Base-by-base conservation (phyloP, 2,113 vertebrate species). In the Hymenochirus boettgeri region DNA sequence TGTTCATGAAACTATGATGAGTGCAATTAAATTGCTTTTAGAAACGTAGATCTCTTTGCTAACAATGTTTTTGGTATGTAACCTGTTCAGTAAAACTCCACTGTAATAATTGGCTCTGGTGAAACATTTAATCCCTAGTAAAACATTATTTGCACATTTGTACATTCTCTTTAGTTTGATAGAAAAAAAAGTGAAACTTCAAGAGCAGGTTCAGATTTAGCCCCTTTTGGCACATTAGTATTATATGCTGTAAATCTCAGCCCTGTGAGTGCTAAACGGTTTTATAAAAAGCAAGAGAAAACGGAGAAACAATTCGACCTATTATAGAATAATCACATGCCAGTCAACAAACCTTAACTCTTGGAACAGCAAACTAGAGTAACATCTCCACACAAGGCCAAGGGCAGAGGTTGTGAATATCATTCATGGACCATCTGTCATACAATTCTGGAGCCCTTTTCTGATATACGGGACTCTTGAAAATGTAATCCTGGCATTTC, bases 351-450 rank as follows among this genome's bases (percentile, higher is more conserved):
- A 86, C 90, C 87, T 87, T 84, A 85, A 88, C 89, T 91, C 83
- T 90, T 85, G 67, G 81, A 85, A 85, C 81, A 91, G 92, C 91
- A 93, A 94, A 92, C 85, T 84, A 87, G 88, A 90, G 83, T 82
- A 85, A 86, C 82, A 90, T 86, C 89, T 91, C 85, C 85, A 87
- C 89, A 92, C 85, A 87, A 88, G 90, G 88, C 87, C 87, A 79
- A 81, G 87, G 86, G 90, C 87, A 88, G 87, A 85, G 83, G 88
- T 90, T 85, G 83, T 85, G 89, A 89, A 89, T 95, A 96, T 96
- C 93, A 93, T 90, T 90, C 84, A 91, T 82, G 88, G 86, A 92
- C 94, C 96, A 99, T 96, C 93, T 98, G 95, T 92, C 89, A 83
- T 82, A 83, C 83, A 85, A 79, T 90, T 89, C 83, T 89, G 85